A percentile compares a stretch with the other conserved stretches of the same genome.
Conservation (phyloP, 2,797 vertebrate genomes). For the Tolypeutes matacus region DNA sequence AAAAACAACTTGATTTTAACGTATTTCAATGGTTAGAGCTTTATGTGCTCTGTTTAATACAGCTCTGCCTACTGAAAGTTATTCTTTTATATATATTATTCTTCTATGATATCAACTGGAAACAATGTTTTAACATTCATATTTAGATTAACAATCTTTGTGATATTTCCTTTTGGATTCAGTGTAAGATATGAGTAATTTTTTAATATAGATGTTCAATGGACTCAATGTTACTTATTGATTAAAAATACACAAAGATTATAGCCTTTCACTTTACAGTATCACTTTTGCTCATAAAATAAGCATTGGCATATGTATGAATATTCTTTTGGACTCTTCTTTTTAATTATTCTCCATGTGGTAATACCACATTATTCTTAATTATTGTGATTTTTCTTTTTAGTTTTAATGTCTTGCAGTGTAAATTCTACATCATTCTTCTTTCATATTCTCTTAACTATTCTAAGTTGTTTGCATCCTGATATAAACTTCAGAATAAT, state of each 20-base stretch:
- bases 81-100: background rate
- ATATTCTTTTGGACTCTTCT: background rate
- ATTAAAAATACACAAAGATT: background rate
- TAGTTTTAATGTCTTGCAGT: background rate
- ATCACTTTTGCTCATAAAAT: background rate
- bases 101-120: background rate
- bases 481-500: background rate
- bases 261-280: background rate
- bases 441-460: background rate
- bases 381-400: background rate
- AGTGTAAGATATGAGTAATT: background rate
- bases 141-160: background rate
- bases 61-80: background rate
- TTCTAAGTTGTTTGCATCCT: background rate
- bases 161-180: conserved; percentile 32
- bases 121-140: background rate
- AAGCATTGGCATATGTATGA: background rate
- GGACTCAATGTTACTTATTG: background rate
- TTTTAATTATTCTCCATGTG: background rate
- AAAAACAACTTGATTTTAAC: conserved; percentile 33
- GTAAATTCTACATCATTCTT: background rate
- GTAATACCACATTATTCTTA: background rate
- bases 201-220: background rate
- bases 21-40: background rate
- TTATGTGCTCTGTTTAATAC: background rate